Conservation (phyloP, 2,797 vertebrate species). For the Xerus rutilus region DNA sequence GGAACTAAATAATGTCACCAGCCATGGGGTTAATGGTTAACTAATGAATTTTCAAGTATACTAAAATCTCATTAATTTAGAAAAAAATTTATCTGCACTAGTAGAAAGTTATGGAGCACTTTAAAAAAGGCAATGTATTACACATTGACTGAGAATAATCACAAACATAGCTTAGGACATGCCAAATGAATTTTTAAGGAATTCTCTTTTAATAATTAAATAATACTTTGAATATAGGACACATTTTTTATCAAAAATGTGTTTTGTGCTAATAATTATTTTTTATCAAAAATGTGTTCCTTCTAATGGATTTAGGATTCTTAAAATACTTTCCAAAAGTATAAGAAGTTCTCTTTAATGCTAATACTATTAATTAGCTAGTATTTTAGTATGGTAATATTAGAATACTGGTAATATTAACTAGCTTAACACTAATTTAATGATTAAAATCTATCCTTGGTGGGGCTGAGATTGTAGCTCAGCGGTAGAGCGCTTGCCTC, state of each 20-base stretch:
- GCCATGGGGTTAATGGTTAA: constrained; percentile 28
- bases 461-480: too few relatives aligned
- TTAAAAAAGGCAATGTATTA: background rate
- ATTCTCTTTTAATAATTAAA: constrained; percentile 51
- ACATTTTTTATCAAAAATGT: background rate
- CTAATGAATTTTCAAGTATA: constrained; percentile 46
- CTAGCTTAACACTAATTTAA: constrained; percentile 50
- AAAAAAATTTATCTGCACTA: background rate
- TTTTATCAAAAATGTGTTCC: background rate
- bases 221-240: constrained; percentile 10
- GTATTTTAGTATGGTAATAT: constrained; percentile 24
- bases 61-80: constrained; percentile 56
- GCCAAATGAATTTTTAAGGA: constrained; percentile 26
- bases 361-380: constrained; percentile 61
- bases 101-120: background rate
- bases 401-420: constrained; percentile 48
- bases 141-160: background rate
- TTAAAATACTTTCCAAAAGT: constrained; percentile 12
- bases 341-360: constrained; percentile 62
- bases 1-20: constrained; percentile 49
- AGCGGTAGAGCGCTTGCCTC: too few relatives aligned
- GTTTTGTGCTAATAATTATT: too few relatives aligned
- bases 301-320: constrained; percentile 41
- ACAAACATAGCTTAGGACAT: constrained; percentile 36
- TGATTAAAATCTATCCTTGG: background rate